These are phyloP conservation scores for Aegotheles bennettii DNA, from an alignment of 2,113 vertebrate species.

Conservation along the genomic window DNA sequence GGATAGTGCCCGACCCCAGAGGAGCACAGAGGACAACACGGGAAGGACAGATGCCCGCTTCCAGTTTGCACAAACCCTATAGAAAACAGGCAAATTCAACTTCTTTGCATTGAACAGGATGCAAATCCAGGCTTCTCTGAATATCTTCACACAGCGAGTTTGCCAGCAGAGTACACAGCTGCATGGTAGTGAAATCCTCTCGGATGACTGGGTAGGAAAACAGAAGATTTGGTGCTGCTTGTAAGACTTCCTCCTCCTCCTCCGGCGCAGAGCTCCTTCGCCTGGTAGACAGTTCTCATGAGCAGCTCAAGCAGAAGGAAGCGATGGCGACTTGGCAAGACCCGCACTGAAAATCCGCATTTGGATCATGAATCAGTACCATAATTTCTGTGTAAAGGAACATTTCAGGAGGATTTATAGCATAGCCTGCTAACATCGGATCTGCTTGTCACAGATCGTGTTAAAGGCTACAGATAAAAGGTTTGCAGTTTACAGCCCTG, in stretches of 20 bases:
- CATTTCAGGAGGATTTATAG: neutral
- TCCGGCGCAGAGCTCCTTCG: neutral
- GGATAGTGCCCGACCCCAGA: neutral
- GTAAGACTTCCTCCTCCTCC: neutral
- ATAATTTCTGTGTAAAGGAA: neutral
- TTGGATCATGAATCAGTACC: slow-evolving; percentile 19
- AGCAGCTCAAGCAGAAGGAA: neutral
- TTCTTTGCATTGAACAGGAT: accelerated
- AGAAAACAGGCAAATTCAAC: neutral
- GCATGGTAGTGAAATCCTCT: neutral
- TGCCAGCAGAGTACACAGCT: neutral
- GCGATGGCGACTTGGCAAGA: slow-evolving; percentile 18
- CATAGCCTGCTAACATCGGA: neutral
- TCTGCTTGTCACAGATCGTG: neutral
- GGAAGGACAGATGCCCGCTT: neutral
- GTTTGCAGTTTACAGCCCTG: slow-evolving; percentile 7
- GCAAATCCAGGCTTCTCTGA: neutral
- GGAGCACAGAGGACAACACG: neutral
- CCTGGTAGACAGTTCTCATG: neutral
- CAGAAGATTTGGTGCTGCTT: neutral
- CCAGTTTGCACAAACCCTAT: accelerated
- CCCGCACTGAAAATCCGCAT: neutral
- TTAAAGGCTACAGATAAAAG: slow-evolving; percentile 16
- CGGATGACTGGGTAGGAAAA: neutral
- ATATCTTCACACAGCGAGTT: accelerated